A percentile compares a stretch with the other conserved stretches of the same genome.
Evolutionary conservation across 2,797 vertebrate genomes (phyloP).

Genomic region (Paedocypris micromegethes): DNA sequence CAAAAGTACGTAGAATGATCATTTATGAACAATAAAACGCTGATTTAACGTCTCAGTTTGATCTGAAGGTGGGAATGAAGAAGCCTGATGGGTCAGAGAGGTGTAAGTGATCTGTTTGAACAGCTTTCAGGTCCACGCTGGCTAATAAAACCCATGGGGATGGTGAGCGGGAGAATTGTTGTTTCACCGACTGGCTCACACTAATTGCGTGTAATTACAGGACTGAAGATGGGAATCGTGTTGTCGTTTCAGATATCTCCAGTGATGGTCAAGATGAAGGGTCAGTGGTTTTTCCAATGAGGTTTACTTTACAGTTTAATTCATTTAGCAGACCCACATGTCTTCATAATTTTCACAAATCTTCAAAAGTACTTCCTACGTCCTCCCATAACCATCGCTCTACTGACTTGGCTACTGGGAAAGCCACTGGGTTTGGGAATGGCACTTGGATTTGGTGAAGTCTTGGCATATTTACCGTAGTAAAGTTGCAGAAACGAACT

Average conservation of each 20-base stretch:
- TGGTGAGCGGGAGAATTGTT: conserved; percentile 5
- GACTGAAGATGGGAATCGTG: neutral
- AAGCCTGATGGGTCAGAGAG: conserved; percentile 10
- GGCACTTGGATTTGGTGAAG: too few species aligned
- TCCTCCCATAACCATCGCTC: too few species aligned
- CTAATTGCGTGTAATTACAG: conserved; percentile 24
- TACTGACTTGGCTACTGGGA: too few species aligned
- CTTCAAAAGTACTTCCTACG: neutral
- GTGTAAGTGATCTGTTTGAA: conserved; percentile 28
- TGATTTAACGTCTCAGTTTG: too few species aligned
- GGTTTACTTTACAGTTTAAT: too few species aligned
- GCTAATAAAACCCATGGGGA: conserved; percentile 25
- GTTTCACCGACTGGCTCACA: conserved; percentile 4
- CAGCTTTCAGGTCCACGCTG: conserved; percentile 23
- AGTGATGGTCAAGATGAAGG: too few species aligned
- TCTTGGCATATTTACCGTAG: conserved; percentile 11
- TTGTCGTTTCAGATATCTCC: too few species aligned
- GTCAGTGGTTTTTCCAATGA: too few species aligned
- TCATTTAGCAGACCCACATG: neutral
- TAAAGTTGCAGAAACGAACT: neutral
- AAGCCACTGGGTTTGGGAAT: too few species aligned
- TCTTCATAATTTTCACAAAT: neutral
- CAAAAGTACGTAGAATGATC: too few species aligned
- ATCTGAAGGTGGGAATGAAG: neutral
- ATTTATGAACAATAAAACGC: too few species aligned